Conservation (phyloP, 2,113 vertebrate genomes). For the Illadopsis cleaveri region DNA sequence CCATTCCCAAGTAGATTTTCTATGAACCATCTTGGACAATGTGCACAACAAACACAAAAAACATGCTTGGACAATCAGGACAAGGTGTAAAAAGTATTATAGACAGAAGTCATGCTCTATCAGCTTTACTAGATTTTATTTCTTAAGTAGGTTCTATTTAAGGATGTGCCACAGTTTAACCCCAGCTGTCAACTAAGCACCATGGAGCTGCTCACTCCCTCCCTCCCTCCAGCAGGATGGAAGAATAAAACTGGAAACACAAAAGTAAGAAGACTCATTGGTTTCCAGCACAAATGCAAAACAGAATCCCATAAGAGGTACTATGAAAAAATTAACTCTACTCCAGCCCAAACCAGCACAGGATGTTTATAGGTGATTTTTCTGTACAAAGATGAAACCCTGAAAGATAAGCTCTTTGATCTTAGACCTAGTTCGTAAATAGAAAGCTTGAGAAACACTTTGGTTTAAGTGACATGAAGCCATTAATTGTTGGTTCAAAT, state of each 20-base stretch:
- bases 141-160: background rate
- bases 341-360: background rate
- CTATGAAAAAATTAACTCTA: background rate
- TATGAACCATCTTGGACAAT: background rate
- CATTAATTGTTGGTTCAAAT: background rate
- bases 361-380: background rate
- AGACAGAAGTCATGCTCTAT: accelerated
- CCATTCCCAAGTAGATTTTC: background rate
- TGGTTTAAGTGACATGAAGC: background rate
- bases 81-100: background rate
- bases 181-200: background rate
- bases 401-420: background rate
- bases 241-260: background rate
- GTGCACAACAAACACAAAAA: background rate
- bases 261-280: background rate
- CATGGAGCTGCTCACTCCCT: background rate
- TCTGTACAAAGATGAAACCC: background rate
- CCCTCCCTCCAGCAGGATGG: too few relatives aligned
- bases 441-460: background rate
- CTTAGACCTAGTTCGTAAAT: background rate
- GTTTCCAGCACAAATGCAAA: background rate
- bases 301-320: background rate
- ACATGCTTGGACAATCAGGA: background rate
- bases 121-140: background rate
- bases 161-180: background rate